Base-by-base conservation (phyloP, 1,140 invertebrate genomes). In the Drosophila azteca region DNA sequence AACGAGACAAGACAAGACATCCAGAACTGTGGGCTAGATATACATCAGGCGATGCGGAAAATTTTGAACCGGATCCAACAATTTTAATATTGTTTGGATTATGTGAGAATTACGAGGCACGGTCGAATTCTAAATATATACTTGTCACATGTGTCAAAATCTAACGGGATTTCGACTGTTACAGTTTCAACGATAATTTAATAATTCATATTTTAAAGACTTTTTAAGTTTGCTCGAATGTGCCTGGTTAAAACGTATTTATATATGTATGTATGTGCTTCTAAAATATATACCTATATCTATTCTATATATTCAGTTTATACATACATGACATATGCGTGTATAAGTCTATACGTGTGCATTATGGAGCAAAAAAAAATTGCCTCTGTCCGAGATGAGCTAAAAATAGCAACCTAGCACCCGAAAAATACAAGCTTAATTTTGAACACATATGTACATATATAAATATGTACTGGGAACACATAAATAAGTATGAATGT, bases 401-500 rank as follows among this genome's bases (percentile, higher is more conserved):
- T 85, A 85, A 71, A 85, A 85, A 85, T 85, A 85, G 83, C 77
- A 55, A 67, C 31, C 76, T 85, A 82, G 81, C 81, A 87, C 57
- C 79, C 72, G 52, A 76, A 68, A 76, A 76, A 77, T 77, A 76
- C 73, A 68, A 75, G 72, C 72, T 61, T 63, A 75, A 74, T 65
- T 66, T 41, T 58, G 57, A 58, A 66, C 49, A 64, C 49, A 60
- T 26, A 74, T 31, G 48, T 68, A 67, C 41, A 61, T 59, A 64
- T 73, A 64, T 29, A 64, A 17, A 63, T 77, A 77, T 77, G 39
- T 71, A 55, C 74, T 64, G 46, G 59, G 49, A 71, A 49, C 53
- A 77, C 61, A 61, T 72, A 78, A 64, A 71, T 77, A 77, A 51
- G 61, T 66, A 52, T 46, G 45, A 65, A 49, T 39, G 41, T 64